Evolutionary conservation across 2,797 vertebrate genomes (phyloP).

Genomic region (Amblyopsis hoosieri): DNA sequence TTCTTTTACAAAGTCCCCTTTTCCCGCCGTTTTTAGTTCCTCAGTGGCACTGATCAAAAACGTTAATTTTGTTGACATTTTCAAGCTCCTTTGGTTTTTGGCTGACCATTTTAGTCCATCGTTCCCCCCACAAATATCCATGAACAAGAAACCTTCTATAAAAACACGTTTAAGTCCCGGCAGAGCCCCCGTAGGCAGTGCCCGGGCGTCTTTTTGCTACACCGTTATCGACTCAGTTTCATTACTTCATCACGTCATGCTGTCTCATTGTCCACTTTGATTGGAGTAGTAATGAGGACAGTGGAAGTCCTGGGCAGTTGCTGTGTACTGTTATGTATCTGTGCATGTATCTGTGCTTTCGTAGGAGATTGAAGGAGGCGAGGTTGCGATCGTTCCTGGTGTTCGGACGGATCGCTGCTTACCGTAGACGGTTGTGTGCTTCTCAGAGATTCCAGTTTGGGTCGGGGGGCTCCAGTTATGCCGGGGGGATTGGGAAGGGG

Average conservation of each 20-base stretch:
- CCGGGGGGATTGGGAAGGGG: constrained; percentile 60
- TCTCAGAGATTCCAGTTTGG: constrained; percentile 67
- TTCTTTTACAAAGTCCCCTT: constrained; percentile 60
- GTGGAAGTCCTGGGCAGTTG: constrained; percentile 66
- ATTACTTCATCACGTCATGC: constrained; percentile 37
- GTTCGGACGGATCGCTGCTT: constrained; percentile 51
- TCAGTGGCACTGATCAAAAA: constrained; percentile 76
- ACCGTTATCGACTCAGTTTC: constrained; percentile 35
- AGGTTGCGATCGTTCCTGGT: constrained; percentile 51
- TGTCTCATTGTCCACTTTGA: constrained; percentile 38
- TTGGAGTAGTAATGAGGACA: constrained; percentile 51
- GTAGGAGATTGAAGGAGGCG: constrained; percentile 52
- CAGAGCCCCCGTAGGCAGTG: constrained; percentile 53
- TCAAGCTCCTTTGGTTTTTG: constrained; percentile 86
- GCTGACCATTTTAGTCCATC: constrained; percentile 76
- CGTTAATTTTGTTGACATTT: constrained; percentile 52
- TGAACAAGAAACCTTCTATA: constrained; percentile 63
- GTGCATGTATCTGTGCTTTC: constrained; percentile 57
- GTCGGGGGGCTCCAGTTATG: constrained; percentile 50
- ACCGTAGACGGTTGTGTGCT: constrained; percentile 73
- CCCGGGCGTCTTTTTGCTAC: constrained; percentile 40
- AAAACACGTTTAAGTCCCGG: constrained; percentile 63
- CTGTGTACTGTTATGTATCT: constrained; percentile 57
- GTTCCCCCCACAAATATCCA: constrained; percentile 63
- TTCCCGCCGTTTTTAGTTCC: constrained; percentile 51